These are phyloP conservation scores for Cantharis lateralis DNA, from an alignment of 2,888 invertebrate genomes.

Conservation along the genomic window DNA sequence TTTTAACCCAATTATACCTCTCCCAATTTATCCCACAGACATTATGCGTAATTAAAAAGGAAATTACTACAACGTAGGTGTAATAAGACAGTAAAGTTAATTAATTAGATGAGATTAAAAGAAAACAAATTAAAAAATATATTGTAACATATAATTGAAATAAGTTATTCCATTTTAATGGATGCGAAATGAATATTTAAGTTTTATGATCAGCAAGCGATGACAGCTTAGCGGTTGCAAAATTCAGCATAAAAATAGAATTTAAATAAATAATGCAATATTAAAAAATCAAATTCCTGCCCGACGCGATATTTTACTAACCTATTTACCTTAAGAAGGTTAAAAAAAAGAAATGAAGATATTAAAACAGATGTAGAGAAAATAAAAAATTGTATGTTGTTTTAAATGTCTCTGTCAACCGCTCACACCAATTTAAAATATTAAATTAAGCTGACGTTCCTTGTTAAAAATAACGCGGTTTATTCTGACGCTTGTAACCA, in stretches of 20 bases:
- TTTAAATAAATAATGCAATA: not conserved
- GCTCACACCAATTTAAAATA: constrained; percentile 41
- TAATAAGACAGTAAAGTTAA: not conserved
- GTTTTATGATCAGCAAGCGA: not conserved
- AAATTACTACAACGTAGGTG: not conserved
- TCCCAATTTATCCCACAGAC: not conserved
- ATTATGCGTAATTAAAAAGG: not conserved
- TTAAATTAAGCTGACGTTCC: constrained; percentile 39
- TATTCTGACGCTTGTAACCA: constrained; percentile 30
- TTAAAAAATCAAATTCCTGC: not conserved
- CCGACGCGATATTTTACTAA: not conserved
- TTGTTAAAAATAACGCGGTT: constrained; percentile 37
- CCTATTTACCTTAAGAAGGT: not conserved
- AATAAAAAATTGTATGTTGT: constrained; percentile 34
- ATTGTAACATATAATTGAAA: not conserved
- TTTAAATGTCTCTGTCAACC: constrained; percentile 39
- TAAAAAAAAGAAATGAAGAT: constrained; percentile 18
- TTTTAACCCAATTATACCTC: not conserved
- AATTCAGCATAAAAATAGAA: not conserved
- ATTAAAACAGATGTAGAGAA: constrained; percentile 26
- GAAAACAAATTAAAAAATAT: not conserved
- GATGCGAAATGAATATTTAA: not conserved
- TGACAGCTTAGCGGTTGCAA: not conserved
- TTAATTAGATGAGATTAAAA: not conserved
- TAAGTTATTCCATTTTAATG: not conserved